Conservation (phyloP, 2,797 vertebrate genomes). For the Gobio occitaniae region DNA sequence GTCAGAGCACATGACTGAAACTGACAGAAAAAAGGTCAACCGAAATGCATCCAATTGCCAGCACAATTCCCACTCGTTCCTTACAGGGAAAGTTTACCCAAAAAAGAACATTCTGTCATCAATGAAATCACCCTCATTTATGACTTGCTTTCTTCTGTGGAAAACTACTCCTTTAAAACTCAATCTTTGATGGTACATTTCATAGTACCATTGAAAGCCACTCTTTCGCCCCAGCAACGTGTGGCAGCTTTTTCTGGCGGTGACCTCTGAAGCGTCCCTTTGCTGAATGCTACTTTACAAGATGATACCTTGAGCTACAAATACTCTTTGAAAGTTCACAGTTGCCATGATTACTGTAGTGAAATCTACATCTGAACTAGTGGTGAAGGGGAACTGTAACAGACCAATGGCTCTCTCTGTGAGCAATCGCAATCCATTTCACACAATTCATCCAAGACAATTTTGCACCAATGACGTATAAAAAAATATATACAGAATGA, state of each 20-base stretch:
- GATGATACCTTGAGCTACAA: constrained; percentile 4
- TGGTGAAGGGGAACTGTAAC: constrained; percentile 16
- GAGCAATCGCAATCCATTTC: background rate
- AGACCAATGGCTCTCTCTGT: background rate
- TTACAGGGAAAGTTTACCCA: background rate
- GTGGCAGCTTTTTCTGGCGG: constrained; percentile 11
- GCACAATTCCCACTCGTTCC: background rate
- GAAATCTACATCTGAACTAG: background rate
- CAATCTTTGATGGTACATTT: background rate
- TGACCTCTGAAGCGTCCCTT: constrained; percentile 28
- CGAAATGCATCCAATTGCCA: background rate
- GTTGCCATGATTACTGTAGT: constrained; percentile 17
- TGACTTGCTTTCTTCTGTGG: background rate
- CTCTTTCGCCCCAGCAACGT: background rate
- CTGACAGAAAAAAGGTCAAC: constrained; percentile 61
- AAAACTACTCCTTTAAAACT: no score
- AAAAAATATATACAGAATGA: constrained; percentile 25
- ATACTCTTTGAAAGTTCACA: background rate
- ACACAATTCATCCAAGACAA: constrained; percentile 15
- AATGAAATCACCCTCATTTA: no score
- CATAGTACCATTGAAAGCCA: background rate
- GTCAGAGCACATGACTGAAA: constrained; percentile 70
- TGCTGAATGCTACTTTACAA: constrained; percentile 11
- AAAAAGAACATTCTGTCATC: background rate
- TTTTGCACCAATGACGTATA: constrained; percentile 21